Base-by-base conservation (phyloP, 2,797 vertebrate species). In the Oreonectes daqikongensis region DNA sequence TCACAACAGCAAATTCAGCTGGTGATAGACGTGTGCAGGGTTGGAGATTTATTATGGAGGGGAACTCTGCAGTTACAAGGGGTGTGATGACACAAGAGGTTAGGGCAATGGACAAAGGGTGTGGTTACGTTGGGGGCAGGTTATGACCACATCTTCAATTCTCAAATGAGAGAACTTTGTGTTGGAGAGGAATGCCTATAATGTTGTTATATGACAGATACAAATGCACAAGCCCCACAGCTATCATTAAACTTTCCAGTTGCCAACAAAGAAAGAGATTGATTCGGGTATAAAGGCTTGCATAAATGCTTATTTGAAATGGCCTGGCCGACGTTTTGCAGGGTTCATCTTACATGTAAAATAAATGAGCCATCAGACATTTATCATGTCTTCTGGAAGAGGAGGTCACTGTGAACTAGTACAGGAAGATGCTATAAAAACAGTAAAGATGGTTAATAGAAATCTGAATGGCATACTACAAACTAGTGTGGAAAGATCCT, bases 111-210 rank as follows among this genome's bases (percentile, higher is more conserved):
- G 0, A 20, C 0, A 2, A 30, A 9, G 40, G 24, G 40, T 4
- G 38, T 4, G 15, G 32, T n/a, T 44, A 18, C 3, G 6, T 44
- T 30, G 1, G 11, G 15, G 53, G 53, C 7, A 44, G 35, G 35
- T 82, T 78, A 68, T 92, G 91, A 92, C 90, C 88, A 82, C 48
- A 60, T 86, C 86, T 92, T 93, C 91, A 93, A 91, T 91, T 80
- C 88, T 73, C 46, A 73, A 79, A 75, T 79, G 78, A 77, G 76
- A 79, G 32, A 71, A 69, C 28, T 73, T 63, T 18, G 20, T 59
- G 35, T 64, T 77, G 28, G 11, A 61, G 73, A 69, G 55, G 74
- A 84, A 81, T 88, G 85, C 82, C 84, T 85, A 73, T 77, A 82
- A 82, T 87, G 84, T 82, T 82, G 84, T 73, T 75, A 69, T 83